Evolutionary conservation across 2,888 invertebrate species (phyloP), one percentile per base, ranked within the genome.

Genomic region (Plebejus anna): DNA sequence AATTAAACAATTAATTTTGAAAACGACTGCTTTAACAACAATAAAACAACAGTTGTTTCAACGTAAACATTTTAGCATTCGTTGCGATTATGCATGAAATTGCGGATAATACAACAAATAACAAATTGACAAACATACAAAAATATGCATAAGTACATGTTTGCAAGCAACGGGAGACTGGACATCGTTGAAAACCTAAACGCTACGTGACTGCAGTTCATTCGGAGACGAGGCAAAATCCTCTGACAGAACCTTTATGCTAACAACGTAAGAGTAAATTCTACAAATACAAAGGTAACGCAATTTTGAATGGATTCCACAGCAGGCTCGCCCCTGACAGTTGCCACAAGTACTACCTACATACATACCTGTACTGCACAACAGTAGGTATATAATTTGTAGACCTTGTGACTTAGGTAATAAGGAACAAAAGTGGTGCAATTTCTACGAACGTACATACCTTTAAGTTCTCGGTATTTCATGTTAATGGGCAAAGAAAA

Each of bases 401-500:
- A 11, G 28, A 61, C 66, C 66, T 66, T 66, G 5, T 36, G 11
- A 36, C 22, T 13, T 32, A 22, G 32, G 4, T 4, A 22, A 66
- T 66, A 66, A 66, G 66, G 32, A 1, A 32, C 66, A 66, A 22
- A 66, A 61, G 11, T 11, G 22, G 61, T 28, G 22, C 61, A 61
- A 9, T 28, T 9, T 61, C 28, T 2, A 28, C 61, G 61, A 61
- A 11, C 28, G 32, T 66, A 66, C 32, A 66, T 36, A 66, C 32
- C 1, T 55, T 66, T 13, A 84, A 82, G 83, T 82, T 83, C 82
- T 72, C 82, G 80, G 80, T 89, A 89, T 84, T 85, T 82, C 79
- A 82, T 86, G 90, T 89, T 90, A 90, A 90, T 90, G 85, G 85
- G 82, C 82, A 85, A 82, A 81, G 83, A 82, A 86, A 88, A 90